Conservation (phyloP, 2,888 invertebrate genomes). For the Phengaris arion region DNA sequence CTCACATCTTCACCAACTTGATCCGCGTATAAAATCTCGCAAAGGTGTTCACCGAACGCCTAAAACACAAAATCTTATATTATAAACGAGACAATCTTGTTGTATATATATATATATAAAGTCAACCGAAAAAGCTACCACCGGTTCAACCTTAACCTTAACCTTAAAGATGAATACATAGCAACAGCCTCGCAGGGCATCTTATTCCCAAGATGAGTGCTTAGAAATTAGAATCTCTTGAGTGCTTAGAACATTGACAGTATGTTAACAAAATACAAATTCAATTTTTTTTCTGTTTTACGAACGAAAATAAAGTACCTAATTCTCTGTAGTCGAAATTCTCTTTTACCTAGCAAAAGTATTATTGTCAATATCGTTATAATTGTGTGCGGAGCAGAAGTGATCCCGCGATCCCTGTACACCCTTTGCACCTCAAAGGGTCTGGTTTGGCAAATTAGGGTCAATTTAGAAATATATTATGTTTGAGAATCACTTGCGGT, state of each 20-base stretch:
- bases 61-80: conserved; percentile 37
- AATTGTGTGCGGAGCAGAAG: conserved; percentile 12
- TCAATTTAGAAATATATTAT: conserved; percentile 11
- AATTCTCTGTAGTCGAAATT: conserved; percentile 20
- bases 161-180: too few species aligned
- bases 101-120: too few species aligned
- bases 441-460: conserved; percentile 15
- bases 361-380: background rate
- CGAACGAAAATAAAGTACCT: background rate
- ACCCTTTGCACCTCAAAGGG: conserved; percentile 21
- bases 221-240: too few species aligned
- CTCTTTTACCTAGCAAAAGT: background rate
- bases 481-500: conserved; percentile 21
- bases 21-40: conserved; percentile 68
- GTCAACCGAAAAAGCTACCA: too few species aligned
- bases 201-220: too few species aligned
- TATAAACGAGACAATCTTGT: too few species aligned
- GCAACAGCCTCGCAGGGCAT: too few species aligned
- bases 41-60: conserved; percentile 72
- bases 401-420: conserved; percentile 24
- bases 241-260: too few species aligned
- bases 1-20: conserved; percentile 64
- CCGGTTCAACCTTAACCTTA: too few species aligned
- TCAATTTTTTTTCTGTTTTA: too few species aligned
- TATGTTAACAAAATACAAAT: too few species aligned